Percentiles rank a stretch among this genome's conserved stretches.
These are phyloP conservation scores for Rhabdornis inornatus DNA, from an alignment of 2,113 vertebrate genomes.

Conservation along the genomic window DNA sequence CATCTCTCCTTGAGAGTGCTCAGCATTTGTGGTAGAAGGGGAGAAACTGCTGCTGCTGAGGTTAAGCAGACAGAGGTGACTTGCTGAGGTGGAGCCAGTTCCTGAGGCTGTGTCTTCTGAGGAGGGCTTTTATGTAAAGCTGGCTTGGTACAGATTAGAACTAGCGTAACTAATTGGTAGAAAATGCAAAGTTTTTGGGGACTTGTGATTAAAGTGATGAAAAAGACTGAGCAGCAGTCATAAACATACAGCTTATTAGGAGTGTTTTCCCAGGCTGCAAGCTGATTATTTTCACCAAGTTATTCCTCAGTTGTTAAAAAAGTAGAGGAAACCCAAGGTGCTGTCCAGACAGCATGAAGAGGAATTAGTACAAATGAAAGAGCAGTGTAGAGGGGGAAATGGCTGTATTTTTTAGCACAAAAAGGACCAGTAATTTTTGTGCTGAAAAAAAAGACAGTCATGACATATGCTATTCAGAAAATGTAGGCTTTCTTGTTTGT, in stretches of 20 bases:
- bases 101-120: neutral
- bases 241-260: neutral
- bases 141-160: neutral
- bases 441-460: neutral
- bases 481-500: neutral
- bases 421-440: neutral
- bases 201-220: neutral
- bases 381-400: neutral
- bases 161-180: neutral
- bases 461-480: neutral
- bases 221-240: neutral
- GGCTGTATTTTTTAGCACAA: neutral
- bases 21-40: neutral
- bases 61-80: neutral
- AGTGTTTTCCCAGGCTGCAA: neutral
- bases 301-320: neutral
- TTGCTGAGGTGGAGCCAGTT: neutral
- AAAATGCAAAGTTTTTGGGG: neutral
- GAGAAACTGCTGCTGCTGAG: neutral
- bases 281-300: neutral
- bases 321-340: neutral
- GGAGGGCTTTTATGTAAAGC: neutral
- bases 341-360: neutral
- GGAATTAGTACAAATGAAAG: neutral
- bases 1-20: neutral